phyloP scores from a whole-genome alignment of 2,797 vertebrate genomes.

The Neopelma chrysocephalum region DNA sequence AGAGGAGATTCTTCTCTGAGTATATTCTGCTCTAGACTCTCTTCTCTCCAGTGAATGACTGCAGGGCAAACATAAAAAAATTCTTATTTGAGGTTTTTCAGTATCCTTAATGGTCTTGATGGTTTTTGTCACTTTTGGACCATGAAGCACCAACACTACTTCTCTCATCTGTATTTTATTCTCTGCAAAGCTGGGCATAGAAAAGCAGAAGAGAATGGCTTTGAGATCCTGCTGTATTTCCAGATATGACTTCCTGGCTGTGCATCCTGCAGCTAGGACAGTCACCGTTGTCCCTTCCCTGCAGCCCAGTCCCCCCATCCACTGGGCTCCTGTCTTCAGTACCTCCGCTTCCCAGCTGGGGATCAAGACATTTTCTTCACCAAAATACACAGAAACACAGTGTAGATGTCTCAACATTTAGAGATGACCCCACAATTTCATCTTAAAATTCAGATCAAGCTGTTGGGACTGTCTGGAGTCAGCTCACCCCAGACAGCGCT shows the following conservation, averaged over 20 bases:
- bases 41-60: background rate
- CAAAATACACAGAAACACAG: background rate
- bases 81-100: background rate
- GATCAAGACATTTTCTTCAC: background rate
- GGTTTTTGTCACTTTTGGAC: fast-evolving
- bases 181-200: background rate
- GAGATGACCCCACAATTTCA: background rate
- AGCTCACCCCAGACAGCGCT: background rate
- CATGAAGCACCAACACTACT: background rate
- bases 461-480: background rate
- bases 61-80: background rate
- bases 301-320: background rate
- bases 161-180: background rate
- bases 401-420: background rate
- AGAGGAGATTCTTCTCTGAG: background rate
- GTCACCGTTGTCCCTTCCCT: background rate
- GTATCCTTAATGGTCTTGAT: background rate
- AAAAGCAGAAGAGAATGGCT: background rate
- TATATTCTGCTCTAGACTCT: background rate
- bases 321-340: background rate
- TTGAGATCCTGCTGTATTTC: background rate
- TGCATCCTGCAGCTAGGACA: background rate
- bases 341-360: background rate
- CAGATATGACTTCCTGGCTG: background rate
- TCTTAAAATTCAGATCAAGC: background rate